Percentiles rank a stretch among this genome's conserved stretches.
Conservation (phyloP, 1,140 invertebrate genomes). For the Drosophila kurseongensis region DNA sequence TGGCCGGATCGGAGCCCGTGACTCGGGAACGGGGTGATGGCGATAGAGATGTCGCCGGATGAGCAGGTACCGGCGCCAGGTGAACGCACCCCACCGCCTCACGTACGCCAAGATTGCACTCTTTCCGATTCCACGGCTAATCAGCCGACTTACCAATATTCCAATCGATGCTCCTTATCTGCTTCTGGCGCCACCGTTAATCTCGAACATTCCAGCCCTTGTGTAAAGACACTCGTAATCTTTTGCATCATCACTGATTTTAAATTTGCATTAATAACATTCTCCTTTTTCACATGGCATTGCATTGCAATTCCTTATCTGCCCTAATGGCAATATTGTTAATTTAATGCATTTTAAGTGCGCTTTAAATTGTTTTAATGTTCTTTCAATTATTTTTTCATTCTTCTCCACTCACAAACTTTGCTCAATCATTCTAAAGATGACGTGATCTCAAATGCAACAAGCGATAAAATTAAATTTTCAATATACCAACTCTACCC, state of each 20-base stretch:
- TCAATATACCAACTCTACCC: too few species aligned
- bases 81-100: constrained; percentile 41
- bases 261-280: neutral
- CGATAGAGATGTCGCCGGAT: constrained; percentile 18
- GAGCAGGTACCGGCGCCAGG: constrained; percentile 14
- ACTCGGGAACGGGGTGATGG: constrained; percentile 4
- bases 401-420: too few species aligned
- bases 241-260: neutral
- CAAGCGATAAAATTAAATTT: too few species aligned
- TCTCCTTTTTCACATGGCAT: neutral
- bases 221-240: neutral
- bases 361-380: too few species aligned
- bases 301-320: constrained; percentile 3
- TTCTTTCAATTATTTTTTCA: too few species aligned
- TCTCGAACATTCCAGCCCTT: constrained; percentile 7
- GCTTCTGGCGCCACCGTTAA: constrained; percentile 27
- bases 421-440: too few species aligned
- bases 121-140: constrained; percentile 25
- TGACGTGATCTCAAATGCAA: too few species aligned
- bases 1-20: constrained; percentile 21
- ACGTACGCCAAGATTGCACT: constrained; percentile 46
- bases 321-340: neutral
- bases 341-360: neutral
- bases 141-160: constrained; percentile 14
- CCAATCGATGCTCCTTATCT: constrained; percentile 32